Evolutionary conservation across 2,797 vertebrate genomes (phyloP).

Genomic region (Lepus oiostolus): DNA sequence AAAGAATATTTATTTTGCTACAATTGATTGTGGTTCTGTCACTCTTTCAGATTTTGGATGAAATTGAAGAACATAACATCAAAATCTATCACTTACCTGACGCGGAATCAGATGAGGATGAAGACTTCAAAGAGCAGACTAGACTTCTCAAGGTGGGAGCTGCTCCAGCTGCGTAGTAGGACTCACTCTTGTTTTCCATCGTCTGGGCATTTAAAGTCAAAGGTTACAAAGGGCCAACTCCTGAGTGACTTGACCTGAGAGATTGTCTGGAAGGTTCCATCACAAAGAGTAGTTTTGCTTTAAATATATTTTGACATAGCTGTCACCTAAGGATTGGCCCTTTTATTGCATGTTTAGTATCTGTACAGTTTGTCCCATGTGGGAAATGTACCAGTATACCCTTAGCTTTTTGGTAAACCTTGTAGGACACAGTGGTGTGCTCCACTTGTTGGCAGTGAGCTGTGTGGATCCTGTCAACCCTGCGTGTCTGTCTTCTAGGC

Average conservation of each 20-base stretch:
- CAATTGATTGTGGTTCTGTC: not conserved
- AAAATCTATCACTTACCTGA: slow-evolving; percentile 99
- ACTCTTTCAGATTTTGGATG: slow-evolving; percentile 94
- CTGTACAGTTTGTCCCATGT: not conserved
- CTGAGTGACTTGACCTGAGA: not conserved
- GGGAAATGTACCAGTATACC: accelerated
- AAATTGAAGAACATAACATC: slow-evolving; percentile 98
- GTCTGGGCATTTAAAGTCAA: not conserved
- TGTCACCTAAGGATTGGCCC: not conserved
- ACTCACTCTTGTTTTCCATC: not conserved
- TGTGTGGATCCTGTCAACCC: not conserved
- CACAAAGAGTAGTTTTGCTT: not conserved
- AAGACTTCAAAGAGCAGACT: slow-evolving; percentile 99
- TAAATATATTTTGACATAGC: not conserved
- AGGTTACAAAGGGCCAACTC: not conserved
- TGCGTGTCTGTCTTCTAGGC: slow-evolving; percentile 88
- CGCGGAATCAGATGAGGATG: slow-evolving; percentile 98
- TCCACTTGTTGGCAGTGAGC: no score
- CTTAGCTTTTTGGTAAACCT: not conserved
- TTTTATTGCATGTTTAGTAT: not conserved
- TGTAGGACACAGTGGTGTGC: no score
- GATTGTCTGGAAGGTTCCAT: no score
- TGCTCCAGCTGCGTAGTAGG: accelerated
- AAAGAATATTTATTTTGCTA: not conserved
- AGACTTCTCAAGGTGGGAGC: slow-evolving; percentile 94